Percentiles rank a stretch among this genome's conserved stretches.
Evolutionary conservation across 1,140 invertebrate species (phyloP).

Genomic region (Galleria mellonella): DNA sequence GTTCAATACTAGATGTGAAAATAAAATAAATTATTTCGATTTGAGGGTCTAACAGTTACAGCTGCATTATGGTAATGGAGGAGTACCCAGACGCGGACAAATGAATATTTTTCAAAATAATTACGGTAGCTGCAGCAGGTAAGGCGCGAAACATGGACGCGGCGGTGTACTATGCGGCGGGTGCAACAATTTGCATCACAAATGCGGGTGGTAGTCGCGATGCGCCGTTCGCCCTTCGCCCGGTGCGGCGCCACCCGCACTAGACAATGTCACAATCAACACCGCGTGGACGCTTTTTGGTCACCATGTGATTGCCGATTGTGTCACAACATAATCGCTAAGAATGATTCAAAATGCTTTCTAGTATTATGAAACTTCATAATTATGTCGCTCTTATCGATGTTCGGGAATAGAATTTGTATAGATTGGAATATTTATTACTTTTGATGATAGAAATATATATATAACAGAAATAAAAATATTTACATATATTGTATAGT

Average conservation of each 20-base stretch:
- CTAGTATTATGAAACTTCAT: too few species aligned
- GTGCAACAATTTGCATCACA: slow-evolving; percentile 70
- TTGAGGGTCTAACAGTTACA: slow-evolving; percentile 11
- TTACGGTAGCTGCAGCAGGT: slow-evolving; percentile 55
- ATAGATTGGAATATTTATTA: too few species aligned
- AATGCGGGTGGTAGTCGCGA: slow-evolving; percentile 56
- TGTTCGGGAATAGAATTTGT: too few species aligned
- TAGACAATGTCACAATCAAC: slow-evolving; percentile 71
- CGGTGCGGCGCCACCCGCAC: slow-evolving; percentile 27
- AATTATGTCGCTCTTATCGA: too few species aligned
- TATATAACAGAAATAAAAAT: too few species aligned
- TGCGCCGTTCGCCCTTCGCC: slow-evolving; percentile 34
- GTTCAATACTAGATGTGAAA: neutral
- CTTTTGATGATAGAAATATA: too few species aligned
- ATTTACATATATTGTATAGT: too few species aligned
- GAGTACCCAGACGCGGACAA: slow-evolving; percentile 55
- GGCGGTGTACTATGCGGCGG: slow-evolving; percentile 26
- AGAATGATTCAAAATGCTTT: slow-evolving; percentile 13
- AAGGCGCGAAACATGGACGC: slow-evolving; percentile 49
- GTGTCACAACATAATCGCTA: slow-evolving; percentile 48
- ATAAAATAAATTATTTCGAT: neutral
- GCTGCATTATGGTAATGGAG: slow-evolving; percentile 41
- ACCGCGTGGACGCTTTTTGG: slow-evolving; percentile 66
- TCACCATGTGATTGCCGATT: slow-evolving; percentile 67
- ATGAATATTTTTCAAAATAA: slow-evolving; percentile 72